phyloP scores from a whole-genome alignment of 2,797 vertebrate genomes.

The Pogonophryne albipinna region DNA sequence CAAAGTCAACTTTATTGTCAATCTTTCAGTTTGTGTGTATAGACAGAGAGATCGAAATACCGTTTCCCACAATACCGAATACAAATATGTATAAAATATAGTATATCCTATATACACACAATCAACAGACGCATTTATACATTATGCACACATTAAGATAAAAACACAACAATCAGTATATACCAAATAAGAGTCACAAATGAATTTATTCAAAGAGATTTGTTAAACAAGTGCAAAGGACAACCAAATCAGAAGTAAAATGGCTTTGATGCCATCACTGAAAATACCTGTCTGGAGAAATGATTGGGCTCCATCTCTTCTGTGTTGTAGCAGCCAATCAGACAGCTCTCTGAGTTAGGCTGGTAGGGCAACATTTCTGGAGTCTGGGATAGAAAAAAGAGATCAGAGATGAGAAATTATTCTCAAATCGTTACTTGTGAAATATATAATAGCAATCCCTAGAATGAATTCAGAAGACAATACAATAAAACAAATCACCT shows the following conservation, averaged over 20 bases:
- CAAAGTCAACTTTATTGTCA: too few species aligned
- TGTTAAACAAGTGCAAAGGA: background rate
- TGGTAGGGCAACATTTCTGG: constrained; percentile 70
- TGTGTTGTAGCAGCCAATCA: constrained; percentile 77
- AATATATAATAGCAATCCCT: background rate
- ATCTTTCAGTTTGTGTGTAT: too few species aligned
- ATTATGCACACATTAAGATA: too few species aligned
- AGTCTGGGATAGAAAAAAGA: constrained; percentile 45
- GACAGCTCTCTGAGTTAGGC: constrained; percentile 77
- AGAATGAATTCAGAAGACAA: background rate
- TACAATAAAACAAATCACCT: constrained; percentile 47
- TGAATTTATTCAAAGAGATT: too few species aligned
- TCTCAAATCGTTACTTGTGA: background rate
- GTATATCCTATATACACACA: too few species aligned
- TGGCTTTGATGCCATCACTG: background rate
- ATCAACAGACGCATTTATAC: too few species aligned
- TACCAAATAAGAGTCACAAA: too few species aligned
- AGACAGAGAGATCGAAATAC: too few species aligned
- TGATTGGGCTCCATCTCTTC: constrained; percentile 57
- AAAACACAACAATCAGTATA: too few species aligned
- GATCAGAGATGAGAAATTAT: background rate
- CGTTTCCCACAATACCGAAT: too few species aligned
- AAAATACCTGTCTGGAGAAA: constrained; percentile 71
- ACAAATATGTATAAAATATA: too few species aligned
- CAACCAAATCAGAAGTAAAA: background rate